Evolutionary conservation across 2,888 invertebrate species (phyloP).

Genomic region (Chydorus sphaericus): DNA sequence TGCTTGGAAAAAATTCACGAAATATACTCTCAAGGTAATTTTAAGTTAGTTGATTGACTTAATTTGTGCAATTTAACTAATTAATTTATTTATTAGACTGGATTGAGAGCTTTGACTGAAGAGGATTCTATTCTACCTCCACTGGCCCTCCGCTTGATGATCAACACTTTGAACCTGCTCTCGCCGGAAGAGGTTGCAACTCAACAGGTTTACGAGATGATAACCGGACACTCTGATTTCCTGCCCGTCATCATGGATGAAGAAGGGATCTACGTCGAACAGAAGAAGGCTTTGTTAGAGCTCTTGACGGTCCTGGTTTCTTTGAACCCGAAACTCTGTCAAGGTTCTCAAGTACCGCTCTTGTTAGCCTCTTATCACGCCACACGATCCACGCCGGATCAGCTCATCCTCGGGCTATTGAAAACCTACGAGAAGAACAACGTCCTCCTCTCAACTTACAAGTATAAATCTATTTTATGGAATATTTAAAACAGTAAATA

Average conservation of each 20-base stretch:
- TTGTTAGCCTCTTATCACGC: constrained; percentile 65
- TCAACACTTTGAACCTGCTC: not conserved
- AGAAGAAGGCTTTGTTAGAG: constrained; percentile 43
- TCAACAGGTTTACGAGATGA: constrained; percentile 51
- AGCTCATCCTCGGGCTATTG: constrained; percentile 46
- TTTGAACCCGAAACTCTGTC: constrained; percentile 48
- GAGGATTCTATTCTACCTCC: not conserved
- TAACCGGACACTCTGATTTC: constrained; percentile 60
- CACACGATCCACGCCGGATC: constrained; percentile 51
- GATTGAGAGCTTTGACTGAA: not conserved
- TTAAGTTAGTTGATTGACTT: too few relatives aligned
- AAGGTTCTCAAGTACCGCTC: constrained; percentile 52
- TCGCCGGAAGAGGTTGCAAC: constrained; percentile 32
- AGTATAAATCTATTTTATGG: not conserved
- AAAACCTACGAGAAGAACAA: constrained; percentile 52
- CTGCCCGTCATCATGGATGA: constrained; percentile 46
- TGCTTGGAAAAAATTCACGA: constrained; percentile 6
- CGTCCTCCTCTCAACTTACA: constrained; percentile 36
- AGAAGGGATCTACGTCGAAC: constrained; percentile 17
- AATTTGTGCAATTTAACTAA: too few relatives aligned
- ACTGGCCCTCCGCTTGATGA: not conserved
- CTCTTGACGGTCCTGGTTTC: constrained; percentile 46
- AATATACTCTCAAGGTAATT: constrained; percentile 2
- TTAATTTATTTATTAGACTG: too few relatives aligned
- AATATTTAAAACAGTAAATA: not conserved